Evolutionary conservation across 2,888 invertebrate genomes (phyloP), one percentile per base, ranked within the genome.

Genomic region (Leptopilina myrica): DNA sequence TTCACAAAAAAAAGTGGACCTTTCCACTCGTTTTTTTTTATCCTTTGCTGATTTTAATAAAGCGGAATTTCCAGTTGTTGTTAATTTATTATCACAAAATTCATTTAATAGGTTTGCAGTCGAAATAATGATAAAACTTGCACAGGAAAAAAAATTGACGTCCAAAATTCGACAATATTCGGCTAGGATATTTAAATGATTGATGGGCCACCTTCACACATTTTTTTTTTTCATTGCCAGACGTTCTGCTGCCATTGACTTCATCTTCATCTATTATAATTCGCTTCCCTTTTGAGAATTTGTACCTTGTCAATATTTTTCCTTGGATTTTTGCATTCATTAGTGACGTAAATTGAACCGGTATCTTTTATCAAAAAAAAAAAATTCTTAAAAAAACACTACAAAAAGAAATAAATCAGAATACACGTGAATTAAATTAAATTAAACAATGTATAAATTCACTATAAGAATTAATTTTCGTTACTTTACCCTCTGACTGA

Each of bases 271-370:
- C 20, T 8, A 53, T 49, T 26, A 49, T 7, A 5, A 20, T 8
- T 69, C 12, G 11, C 20, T 6, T 49, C 53, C 20, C 14, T 66
- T 69, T 62, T 20, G 9, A 62, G 20, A 62, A 20, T 62, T 20
- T 62, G 62, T 20, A 15, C 59, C 59, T 59, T 59, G 59, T 20
- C 49, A 20, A 69, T 49, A 49, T 49, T 69, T 69, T 46, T 26
- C 46, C 46, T 20, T 49, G 49, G 20, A 15, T 53, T 56, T 6
- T 53, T 73, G 33, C 1, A 56, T n/a, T n/a, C 6, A 56, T 73
- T 56, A 14, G 20, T 73, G 73, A 73, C 73, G 73, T 73, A 46
- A 69, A 53, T n/a, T 56, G n/a, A 33, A 26, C 53, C 14, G n/a
- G 53, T 56, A 69, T 14, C 26, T 53, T 53, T 7, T 6, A 53